phyloP scores from a whole-genome alignment of 2,113 vertebrate species.

The Rousettus leschenaultii region DNA sequence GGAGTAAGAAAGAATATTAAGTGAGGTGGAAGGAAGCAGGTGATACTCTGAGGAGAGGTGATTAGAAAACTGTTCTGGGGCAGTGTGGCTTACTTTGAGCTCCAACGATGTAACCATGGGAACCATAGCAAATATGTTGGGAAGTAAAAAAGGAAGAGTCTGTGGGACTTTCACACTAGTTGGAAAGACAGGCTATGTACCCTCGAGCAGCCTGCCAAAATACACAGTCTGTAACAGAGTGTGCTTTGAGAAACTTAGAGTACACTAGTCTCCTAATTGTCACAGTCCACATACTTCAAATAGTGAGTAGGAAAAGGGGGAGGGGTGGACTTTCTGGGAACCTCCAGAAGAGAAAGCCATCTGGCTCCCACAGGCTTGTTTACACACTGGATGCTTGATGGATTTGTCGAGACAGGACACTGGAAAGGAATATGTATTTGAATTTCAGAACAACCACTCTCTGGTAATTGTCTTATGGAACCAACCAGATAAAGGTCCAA shows the following conservation, averaged over 20 bases:
- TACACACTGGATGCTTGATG: rapidly evolving
- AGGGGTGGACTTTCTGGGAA: neutral
- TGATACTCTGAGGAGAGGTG: neutral
- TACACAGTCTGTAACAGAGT: neutral
- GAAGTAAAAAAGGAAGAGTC: neutral
- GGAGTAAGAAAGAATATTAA: neutral
- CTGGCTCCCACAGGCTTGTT: neutral
- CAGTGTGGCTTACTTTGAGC: neutral
- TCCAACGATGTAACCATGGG: neutral
- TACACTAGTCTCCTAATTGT: neutral
- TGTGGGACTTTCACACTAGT: neutral
- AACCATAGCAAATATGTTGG: neutral
- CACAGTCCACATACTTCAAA: neutral
- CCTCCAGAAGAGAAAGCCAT: neutral
- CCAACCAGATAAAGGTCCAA: neutral
- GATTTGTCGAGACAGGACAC: neutral
- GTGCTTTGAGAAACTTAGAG: constrained; percentile 10
- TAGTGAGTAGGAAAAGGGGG: neutral
- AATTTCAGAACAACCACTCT: neutral
- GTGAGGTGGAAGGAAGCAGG: neutral
- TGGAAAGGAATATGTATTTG: neutral
- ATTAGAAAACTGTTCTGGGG: neutral
- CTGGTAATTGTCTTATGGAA: neutral
- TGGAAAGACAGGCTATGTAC: constrained; percentile 42
- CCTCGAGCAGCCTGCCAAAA: constrained; percentile 59